Evolutionary conservation across 2,888 invertebrate genomes (phyloP).

Genomic region (Hemithea aestivaria): DNA sequence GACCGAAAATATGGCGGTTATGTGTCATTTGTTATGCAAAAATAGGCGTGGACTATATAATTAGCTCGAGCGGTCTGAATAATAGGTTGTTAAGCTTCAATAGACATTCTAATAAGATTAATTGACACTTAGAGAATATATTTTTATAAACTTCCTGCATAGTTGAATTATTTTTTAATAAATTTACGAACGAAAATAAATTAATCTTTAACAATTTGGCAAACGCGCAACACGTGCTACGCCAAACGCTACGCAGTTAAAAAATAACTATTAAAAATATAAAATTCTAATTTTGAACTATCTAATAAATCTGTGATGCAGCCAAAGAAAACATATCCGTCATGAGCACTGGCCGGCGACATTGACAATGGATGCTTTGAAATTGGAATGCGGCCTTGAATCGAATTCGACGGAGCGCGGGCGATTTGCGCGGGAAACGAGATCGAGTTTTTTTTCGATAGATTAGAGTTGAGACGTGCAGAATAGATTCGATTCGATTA

Average conservation of each 20-base stretch:
- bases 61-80: too few relatives aligned
- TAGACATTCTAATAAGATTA: too few relatives aligned
- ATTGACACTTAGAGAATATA: too few relatives aligned
- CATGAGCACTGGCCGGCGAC: slow-evolving; percentile 55
- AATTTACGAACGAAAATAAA: too few relatives aligned
- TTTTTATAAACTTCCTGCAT: too few relatives aligned
- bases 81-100: too few relatives aligned
- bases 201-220: too few relatives aligned
- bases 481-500: slow-evolving; percentile 43
- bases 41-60: slow-evolving; percentile 1
- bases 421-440: slow-evolving; percentile 59
- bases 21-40: slow-evolving; percentile 8
- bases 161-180: too few relatives aligned
- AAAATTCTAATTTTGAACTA: slow-evolving; percentile 13
- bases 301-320: slow-evolving; percentile 25
- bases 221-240: too few relatives aligned
- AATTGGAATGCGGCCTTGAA: slow-evolving; percentile 75
- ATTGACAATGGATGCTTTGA: slow-evolving; percentile 72
- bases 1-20: slow-evolving; percentile 6
- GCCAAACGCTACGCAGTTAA: not conserved
- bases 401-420: slow-evolving; percentile 59
- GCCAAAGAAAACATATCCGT: slow-evolving; percentile 61
- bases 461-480: slow-evolving; percentile 38
- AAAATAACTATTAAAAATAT: not conserved
- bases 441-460: slow-evolving; percentile 52